These are phyloP conservation scores for Pogona vitticeps DNA, from an alignment of 2,113 vertebrate genomes.

Conservation along the genomic window DNA sequence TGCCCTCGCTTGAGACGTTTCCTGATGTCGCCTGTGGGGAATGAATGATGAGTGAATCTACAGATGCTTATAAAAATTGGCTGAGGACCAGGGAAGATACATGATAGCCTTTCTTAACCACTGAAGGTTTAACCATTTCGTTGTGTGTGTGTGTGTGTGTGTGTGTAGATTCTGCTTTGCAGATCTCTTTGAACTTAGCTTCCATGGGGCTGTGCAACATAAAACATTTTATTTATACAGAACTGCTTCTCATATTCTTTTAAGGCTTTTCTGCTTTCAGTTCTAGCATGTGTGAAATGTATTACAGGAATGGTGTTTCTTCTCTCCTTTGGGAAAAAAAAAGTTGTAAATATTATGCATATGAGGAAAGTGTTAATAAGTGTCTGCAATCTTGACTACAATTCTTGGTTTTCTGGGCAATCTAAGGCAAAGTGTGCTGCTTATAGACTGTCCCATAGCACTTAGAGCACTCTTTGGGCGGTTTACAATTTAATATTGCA, in stretches of 20 bases:
- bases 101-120: constrained; percentile 27
- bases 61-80: constrained; percentile 36
- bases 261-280: background rate
- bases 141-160: constrained; percentile 27
- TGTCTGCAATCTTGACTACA: background rate
- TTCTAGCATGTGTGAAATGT: background rate
- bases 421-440: no score
- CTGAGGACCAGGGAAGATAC: constrained; percentile 52
- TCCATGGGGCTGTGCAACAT: background rate
- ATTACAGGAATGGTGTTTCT: background rate
- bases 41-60: constrained; percentile 31
- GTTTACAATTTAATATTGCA: no score
- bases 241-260: constrained; percentile 7
- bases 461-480: no score
- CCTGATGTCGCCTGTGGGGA: constrained; percentile 19
- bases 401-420: background rate
- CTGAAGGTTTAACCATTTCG: constrained; percentile 50
- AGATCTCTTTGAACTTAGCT: constrained; percentile 43
- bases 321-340: background rate
- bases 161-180: background rate
- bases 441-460: no score
- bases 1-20: constrained; percentile 30
- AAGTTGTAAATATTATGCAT: background rate
- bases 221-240: background rate
- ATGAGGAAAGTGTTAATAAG: background rate